Base-by-base conservation (phyloP, 2,888 invertebrate species). In the Zygogramma bicolorata region DNA sequence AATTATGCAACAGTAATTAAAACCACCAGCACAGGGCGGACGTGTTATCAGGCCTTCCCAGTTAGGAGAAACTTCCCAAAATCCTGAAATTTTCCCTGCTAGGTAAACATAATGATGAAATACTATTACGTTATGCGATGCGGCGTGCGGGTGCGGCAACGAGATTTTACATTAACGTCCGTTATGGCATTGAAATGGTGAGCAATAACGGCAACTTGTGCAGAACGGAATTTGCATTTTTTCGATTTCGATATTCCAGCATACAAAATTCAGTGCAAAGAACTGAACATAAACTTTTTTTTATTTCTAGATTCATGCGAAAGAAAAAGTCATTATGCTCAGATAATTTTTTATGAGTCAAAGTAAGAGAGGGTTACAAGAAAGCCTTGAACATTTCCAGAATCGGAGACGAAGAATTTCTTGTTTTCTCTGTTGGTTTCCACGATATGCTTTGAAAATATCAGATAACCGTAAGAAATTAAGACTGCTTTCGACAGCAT, bases 161-260 rank as follows among this genome's bases (percentile, higher is more conserved):
- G 25, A 53, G 27, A 53, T 53, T 53, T 53, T 27, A 53, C 7
- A 53, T 53, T 53, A 1, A 53, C 25, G 53, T 27, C 53, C 53
- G 53, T 53, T 53, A 53, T 53, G 22, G 53, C 53, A 53, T 53
- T 25, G 27, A 53, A 53, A 53, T 53, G 27, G 25, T 53, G 27
- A 53, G 53, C 53, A 5, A 27, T 53, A 53, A 53, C 53, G 53
- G 53, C n/a, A 25, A 27, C 13, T 27, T n/a, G n/a, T 22, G 27
- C 10, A 53, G 27, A 53, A 53, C 53, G 53, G 27, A 53, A 53
- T 53, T 53, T 53, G 53, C 25, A 53, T 53, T 53, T 53, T 53
- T 53, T 25, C 53, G n/a, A 53, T 13, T 53, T 53, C 15, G n/a
- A n/a, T 53, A 53, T 53, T 53, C n/a, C n/a, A 27, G 53, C n/a